Conservation (phyloP, 1,140 invertebrate species). For the Temnothorax longispinosus region DNA sequence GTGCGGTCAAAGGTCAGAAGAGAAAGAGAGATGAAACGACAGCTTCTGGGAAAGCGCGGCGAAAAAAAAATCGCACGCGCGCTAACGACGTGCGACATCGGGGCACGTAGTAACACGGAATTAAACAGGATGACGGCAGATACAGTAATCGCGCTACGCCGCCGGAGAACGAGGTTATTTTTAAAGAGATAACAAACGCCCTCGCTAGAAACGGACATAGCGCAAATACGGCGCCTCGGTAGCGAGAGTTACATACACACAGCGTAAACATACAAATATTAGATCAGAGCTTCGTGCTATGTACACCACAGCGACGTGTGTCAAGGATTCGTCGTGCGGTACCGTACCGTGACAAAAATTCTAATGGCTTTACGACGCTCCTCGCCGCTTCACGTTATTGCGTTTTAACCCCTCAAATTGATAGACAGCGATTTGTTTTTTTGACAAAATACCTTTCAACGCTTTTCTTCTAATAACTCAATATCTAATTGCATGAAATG, state of each 20-base stretch:
- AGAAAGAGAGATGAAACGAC: background rate
- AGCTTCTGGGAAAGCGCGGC: background rate
- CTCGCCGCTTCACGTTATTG: background rate
- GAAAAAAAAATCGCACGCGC: slow-evolving; percentile 36
- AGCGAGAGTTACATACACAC: slow-evolving; percentile 55
- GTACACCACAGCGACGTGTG: slow-evolving; percentile 46
- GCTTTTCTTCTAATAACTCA: background rate
- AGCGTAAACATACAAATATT: slow-evolving; percentile 58
- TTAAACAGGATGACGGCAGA: slow-evolving; percentile 56
- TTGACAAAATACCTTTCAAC: background rate
- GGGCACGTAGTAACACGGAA: slow-evolving; percentile 43
- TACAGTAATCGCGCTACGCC: slow-evolving; percentile 50
- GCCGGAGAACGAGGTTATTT: slow-evolving; percentile 55
- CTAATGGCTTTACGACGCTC: slow-evolving; percentile 40
- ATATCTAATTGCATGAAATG: background rate
- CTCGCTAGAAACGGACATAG: slow-evolving; percentile 43
- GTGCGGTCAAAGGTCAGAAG: slow-evolving; percentile 20
- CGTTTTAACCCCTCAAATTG: background rate
- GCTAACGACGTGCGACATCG: slow-evolving; percentile 48
- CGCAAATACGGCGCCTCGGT: slow-evolving; percentile 50
- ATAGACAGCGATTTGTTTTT: background rate
- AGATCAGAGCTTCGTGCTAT: slow-evolving; percentile 57
- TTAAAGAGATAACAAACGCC: slow-evolving; percentile 58
- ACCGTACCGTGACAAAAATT: slow-evolving; percentile 47
- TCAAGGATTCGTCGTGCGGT: slow-evolving; percentile 47